A percentile compares a stretch with the other conserved stretches of the same genome.
These are phyloP conservation scores for Oncorhynchus keta DNA, from an alignment of 2,113 vertebrate genomes.

Conservation along the genomic window DNA sequence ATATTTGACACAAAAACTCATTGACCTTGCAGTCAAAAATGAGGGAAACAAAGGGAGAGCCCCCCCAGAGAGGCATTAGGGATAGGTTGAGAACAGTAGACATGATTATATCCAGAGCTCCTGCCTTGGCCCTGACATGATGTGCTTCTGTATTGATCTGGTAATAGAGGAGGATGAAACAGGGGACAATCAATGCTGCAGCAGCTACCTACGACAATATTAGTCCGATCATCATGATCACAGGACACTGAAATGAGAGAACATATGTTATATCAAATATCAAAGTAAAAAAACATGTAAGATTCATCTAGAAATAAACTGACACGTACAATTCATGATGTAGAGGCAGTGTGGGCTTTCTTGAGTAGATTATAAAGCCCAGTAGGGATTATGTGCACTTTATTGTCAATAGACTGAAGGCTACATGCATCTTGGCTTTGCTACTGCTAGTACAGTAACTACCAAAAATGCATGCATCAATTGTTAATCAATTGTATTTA, in stretches of 20 bases:
- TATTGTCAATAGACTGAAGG: too few species aligned
- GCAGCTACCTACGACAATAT: conserved; percentile 35
- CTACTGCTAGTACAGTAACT: too few species aligned
- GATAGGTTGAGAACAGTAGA: neutral
- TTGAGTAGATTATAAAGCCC: neutral
- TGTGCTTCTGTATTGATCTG: conserved; percentile 44
- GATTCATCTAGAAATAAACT: neutral
- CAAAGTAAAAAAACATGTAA: neutral
- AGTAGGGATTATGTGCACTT: too few species aligned
- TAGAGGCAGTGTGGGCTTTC: neutral
- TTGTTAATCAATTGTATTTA: too few species aligned
- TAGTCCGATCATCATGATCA: conserved; percentile 20
- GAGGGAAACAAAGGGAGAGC: neutral
- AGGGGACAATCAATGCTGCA: conserved; percentile 44
- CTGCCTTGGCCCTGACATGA: conserved; percentile 29
- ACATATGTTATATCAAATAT: neutral
- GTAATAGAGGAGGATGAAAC: conserved; percentile 18
- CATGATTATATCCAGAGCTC: neutral
- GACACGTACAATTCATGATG: neutral
- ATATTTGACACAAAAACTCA: too few species aligned
- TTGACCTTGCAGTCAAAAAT: neutral
- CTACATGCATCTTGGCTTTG: too few species aligned
- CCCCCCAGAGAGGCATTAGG: neutral
- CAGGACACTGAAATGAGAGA: conserved; percentile 41
- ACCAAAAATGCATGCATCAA: too few species aligned